phyloP scores from a whole-genome alignment of 1,140 invertebrate species.

The Apolygus lucorum region DNA sequence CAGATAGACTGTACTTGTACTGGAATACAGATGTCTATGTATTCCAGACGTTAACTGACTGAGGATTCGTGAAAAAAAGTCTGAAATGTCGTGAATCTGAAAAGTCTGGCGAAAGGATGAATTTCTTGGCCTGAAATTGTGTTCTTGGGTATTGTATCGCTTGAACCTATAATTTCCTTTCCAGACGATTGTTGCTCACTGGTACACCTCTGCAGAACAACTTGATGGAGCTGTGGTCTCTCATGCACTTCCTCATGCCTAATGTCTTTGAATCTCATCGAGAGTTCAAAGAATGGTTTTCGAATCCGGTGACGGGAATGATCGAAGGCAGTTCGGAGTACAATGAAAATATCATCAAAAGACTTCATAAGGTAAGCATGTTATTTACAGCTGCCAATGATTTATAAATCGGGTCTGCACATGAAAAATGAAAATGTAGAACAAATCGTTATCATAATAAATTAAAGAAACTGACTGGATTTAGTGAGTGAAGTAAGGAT shows the following conservation, averaged over 20 bases:
- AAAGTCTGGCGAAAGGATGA: too few species aligned
- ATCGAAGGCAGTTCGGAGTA: slow-evolving; percentile 94
- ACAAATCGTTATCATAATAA: too few species aligned
- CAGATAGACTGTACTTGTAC: too few species aligned
- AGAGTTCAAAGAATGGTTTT: slow-evolving; percentile 99
- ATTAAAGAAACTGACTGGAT: too few species aligned
- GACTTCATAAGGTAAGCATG: slow-evolving; percentile 88
- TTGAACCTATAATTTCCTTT: slow-evolving; percentile 29
- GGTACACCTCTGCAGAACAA: slow-evolving; percentile 99
- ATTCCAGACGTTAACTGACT: too few species aligned
- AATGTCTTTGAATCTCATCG: slow-evolving; percentile 96
- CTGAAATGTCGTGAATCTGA: too few species aligned
- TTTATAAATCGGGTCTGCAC: too few species aligned
- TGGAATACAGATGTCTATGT: too few species aligned
- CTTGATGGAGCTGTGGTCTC: slow-evolving; percentile 98
- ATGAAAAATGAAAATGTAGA: too few species aligned
- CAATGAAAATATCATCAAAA: slow-evolving; percentile 85
- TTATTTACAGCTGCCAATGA: too few species aligned
- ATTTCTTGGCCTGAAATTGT: not conserved
- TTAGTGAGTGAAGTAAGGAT: too few species aligned
- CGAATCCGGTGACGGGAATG: slow-evolving; percentile 95
- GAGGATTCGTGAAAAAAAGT: too few species aligned
- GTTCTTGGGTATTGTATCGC: not conserved
- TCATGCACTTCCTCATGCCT: slow-evolving; percentile 99
- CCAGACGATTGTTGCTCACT: slow-evolving; percentile 82